Conservation (phyloP, 2,797 vertebrate species). For the Melanogrammus aeglefinus region DNA sequence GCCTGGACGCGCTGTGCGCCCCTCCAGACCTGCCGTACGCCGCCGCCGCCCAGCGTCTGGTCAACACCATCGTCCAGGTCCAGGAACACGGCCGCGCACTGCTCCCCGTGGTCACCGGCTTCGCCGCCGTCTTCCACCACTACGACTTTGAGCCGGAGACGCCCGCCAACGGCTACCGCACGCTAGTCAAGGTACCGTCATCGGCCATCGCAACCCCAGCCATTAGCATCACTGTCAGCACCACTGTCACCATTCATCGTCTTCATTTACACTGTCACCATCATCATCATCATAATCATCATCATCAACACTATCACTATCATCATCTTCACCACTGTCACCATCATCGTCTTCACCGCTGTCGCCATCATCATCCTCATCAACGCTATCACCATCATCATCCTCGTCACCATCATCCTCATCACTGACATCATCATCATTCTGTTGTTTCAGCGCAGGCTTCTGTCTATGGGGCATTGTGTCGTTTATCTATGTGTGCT, state of each 20-base stretch:
- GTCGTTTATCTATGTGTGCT: not conserved
- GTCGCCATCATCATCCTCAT: no score
- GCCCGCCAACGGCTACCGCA: constrained; percentile 76
- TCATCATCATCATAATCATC: not conserved
- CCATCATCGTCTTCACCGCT: no score
- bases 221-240: no score
- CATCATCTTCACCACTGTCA: no score
- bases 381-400: no score
- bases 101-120: constrained; percentile 59
- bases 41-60: constrained; percentile 51
- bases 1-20: constrained; percentile 43
- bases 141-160: constrained; percentile 73
- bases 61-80: constrained; percentile 55
- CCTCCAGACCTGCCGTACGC: constrained; percentile 37
- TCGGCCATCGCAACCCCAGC: no score
- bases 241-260: no score
- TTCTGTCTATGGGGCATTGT: not conserved
- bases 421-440: not conserved
- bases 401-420: not conserved
- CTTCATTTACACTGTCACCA: no score
- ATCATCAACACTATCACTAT: no score
- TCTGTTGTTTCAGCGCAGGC: not conserved
- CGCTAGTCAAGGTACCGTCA: constrained; percentile 71
- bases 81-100: constrained; percentile 65
- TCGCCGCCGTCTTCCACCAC: constrained; percentile 67